These are phyloP conservation scores for Pammene aurita DNA, from an alignment of 2,888 invertebrate genomes.

Conservation along the genomic window DNA sequence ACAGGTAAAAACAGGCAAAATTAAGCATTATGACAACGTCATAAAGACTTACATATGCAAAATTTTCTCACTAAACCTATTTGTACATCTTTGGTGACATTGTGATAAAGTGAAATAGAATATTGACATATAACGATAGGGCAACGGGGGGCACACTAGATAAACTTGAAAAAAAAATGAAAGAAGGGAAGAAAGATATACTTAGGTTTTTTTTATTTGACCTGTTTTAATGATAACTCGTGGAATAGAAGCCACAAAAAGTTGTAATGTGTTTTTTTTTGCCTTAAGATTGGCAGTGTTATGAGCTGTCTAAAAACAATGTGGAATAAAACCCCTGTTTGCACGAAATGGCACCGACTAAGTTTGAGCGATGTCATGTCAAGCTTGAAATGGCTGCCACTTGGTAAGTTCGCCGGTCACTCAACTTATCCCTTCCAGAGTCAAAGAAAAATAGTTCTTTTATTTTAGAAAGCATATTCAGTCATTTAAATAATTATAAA, in stretches of 20 bases:
- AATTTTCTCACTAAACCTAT: neutral
- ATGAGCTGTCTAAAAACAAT: neutral
- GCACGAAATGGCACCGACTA: constrained; percentile 20
- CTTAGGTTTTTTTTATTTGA: neutral
- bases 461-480: constrained; percentile 69
- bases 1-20: neutral
- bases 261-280: neutral
- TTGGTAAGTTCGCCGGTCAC: constrained; percentile 45
- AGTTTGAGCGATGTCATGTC: constrained; percentile 27
- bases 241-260: neutral
- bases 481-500: constrained; percentile 61
- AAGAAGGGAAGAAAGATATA: constrained; percentile 7
- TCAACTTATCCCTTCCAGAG: constrained; percentile 59
- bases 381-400: constrained; percentile 32
- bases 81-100: constrained; percentile 3
- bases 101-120: constrained; percentile 19
- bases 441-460: constrained; percentile 57
- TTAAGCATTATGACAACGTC: constrained; percentile 2
- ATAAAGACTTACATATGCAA: neutral
- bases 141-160: constrained; percentile 30
- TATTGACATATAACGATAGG: constrained; percentile 13
- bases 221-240: constrained; percentile 8
- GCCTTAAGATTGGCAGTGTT: neutral
- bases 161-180: too few species aligned
- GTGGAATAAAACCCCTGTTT: constrained; percentile 1